Conservation (phyloP, 35 echinoderm and acorn worm species). For the Diadema setosum region DNA sequence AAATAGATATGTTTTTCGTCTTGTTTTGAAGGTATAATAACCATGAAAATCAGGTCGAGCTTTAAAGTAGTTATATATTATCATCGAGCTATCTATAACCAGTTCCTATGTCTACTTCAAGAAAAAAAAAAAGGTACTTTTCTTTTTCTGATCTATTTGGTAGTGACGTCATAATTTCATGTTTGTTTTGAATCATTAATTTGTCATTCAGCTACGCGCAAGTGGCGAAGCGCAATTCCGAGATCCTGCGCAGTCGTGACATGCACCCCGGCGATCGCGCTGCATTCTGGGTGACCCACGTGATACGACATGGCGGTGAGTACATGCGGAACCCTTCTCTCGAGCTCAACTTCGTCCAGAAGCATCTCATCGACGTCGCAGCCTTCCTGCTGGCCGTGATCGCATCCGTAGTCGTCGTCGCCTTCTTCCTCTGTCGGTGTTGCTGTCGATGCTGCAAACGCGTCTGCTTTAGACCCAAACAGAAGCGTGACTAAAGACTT, state of each 20-base stretch:
- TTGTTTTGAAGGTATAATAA: too few relatives aligned
- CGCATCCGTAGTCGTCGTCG: background rate
- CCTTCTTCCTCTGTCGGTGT: background rate
- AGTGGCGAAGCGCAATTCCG: background rate
- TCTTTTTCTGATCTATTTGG: too few relatives aligned
- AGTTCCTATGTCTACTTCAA: too few relatives aligned
- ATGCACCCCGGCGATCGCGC: background rate
- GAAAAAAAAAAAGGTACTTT: too few relatives aligned
- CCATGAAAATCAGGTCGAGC: too few relatives aligned
- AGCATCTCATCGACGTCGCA: constrained; percentile 27
- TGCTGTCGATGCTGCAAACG: background rate
- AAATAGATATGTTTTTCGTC: too few relatives aligned
- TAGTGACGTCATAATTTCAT: too few relatives aligned
- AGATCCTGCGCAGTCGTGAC: background rate
- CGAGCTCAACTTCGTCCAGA: constrained; percentile 20
- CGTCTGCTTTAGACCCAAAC: background rate
- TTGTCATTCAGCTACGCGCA: background rate
- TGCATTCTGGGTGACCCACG: constrained; percentile 14
- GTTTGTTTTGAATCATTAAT: too few relatives aligned
- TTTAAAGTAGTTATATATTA: too few relatives aligned
- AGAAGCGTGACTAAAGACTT: constrained; percentile 28
- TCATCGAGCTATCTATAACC: too few relatives aligned
- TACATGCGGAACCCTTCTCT: constrained; percentile 15
- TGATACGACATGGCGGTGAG: constrained; percentile 27
- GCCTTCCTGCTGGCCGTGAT: background rate